phyloP scores from a whole-genome alignment of 2,113 vertebrate species.

The Tauraco erythrolophus region DNA sequence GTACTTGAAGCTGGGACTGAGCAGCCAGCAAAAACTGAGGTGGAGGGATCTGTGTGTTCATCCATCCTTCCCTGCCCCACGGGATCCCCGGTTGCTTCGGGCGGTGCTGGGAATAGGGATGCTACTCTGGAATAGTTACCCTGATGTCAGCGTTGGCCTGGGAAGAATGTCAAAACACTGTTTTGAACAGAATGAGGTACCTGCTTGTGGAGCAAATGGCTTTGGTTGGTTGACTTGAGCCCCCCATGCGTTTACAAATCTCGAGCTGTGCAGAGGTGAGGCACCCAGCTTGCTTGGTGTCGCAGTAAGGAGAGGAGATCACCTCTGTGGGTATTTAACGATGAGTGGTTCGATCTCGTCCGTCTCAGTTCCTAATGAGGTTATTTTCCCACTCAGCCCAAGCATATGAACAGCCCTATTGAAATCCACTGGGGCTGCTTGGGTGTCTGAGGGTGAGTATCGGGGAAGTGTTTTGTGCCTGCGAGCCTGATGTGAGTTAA shows the following conservation, averaged over 20 bases:
- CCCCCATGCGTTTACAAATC: neutral
- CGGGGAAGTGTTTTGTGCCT: neutral
- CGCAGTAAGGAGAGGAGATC: neutral
- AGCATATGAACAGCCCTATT: neutral
- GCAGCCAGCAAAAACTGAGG: neutral
- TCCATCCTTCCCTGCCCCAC: neutral
- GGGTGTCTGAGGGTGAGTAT: neutral
- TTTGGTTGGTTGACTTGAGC: neutral
- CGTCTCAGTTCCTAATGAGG: neutral
- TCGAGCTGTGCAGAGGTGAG: neutral
- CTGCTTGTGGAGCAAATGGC: neutral
- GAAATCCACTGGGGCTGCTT: neutral
- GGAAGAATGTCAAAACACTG: neutral
- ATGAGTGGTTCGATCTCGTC: neutral
- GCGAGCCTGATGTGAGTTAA: neutral
- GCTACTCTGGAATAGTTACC: neutral
- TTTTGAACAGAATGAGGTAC: neutral
- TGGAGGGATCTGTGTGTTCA: neutral
- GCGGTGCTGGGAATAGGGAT: neutral
- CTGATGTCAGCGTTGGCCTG: neutral
- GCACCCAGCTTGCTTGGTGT: neutral
- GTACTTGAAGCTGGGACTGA: neutral
- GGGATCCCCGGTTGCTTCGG: accelerated
- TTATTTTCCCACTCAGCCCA: neutral
- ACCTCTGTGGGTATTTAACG: neutral